Conservation (phyloP, 2,888 invertebrate genomes). For the Frankliniella fusca region DNA sequence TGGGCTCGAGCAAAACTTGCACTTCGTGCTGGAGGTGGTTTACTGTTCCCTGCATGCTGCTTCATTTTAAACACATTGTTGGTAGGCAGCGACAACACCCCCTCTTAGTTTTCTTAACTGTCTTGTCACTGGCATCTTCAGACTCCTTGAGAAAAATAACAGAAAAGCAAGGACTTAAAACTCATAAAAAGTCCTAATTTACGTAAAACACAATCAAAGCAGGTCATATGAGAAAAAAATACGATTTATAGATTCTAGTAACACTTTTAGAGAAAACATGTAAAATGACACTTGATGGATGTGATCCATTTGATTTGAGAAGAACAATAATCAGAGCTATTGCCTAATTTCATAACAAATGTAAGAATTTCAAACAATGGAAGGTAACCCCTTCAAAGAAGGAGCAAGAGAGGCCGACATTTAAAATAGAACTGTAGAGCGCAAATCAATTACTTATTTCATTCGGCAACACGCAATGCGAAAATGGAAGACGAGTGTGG, state of each 20-base stretch:
- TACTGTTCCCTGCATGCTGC: slow-evolving; percentile 35
- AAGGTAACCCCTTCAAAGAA: neutral
- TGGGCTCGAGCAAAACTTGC: slow-evolving; percentile 38
- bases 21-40: slow-evolving; percentile 42
- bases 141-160: neutral
- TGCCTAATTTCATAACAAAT: neutral
- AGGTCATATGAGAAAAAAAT: neutral
- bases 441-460: neutral
- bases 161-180: too few species aligned
- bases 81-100: neutral
- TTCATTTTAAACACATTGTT: slow-evolving; percentile 18
- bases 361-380: neutral
- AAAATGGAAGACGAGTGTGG: neutral
- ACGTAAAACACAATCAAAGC: neutral
- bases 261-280: neutral
- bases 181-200: neutral
- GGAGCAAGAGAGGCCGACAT: neutral
- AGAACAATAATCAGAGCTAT: neutral
- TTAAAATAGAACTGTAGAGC: neutral
- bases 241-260: neutral
- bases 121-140: slow-evolving; percentile 3
- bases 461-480: neutral
- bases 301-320: neutral
- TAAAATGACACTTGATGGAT: neutral
- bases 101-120: neutral